Conservation (phyloP, 2,113 vertebrate genomes). For the Zingel zingel region DNA sequence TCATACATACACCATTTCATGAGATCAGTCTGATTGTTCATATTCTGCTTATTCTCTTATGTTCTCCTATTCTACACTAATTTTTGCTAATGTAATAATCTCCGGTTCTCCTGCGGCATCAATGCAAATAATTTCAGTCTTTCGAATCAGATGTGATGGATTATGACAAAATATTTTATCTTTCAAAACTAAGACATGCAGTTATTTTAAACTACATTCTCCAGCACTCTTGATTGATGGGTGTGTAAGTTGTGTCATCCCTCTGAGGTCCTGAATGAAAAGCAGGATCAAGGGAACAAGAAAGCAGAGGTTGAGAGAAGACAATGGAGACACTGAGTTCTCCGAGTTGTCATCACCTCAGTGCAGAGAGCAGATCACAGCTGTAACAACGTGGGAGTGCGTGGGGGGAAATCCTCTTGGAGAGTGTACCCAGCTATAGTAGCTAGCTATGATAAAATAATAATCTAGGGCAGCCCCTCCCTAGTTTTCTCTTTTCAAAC, state of each 20-base stretch:
- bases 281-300: slow-evolving; percentile 16
- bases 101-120: neutral
- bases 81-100: neutral
- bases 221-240: neutral
- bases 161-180: neutral
- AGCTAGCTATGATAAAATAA: slow-evolving; percentile 81
- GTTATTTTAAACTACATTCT: neutral
- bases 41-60: neutral
- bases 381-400: slow-evolving; percentile 39
- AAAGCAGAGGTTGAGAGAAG: slow-evolving; percentile 14
- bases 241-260: neutral
- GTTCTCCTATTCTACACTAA: neutral
- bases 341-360: slow-evolving; percentile 35
- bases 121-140: neutral
- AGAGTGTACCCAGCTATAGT: slow-evolving; percentile 69
- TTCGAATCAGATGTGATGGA: neutral
- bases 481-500: slow-evolving; percentile 54
- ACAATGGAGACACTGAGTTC: slow-evolving; percentile 7
- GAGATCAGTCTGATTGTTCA: neutral
- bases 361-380: slow-evolving; percentile 60
- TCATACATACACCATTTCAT: no score
- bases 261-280: slow-evolving; percentile 18
- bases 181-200: neutral
- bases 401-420: slow-evolving; percentile 72
- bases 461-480: slow-evolving; percentile 83